Percentiles rank a stretch among this genome's conserved stretches.
These are phyloP conservation scores for Pomacea canaliculata DNA, from an alignment of 2,888 invertebrate genomes.

Conservation along the genomic window DNA sequence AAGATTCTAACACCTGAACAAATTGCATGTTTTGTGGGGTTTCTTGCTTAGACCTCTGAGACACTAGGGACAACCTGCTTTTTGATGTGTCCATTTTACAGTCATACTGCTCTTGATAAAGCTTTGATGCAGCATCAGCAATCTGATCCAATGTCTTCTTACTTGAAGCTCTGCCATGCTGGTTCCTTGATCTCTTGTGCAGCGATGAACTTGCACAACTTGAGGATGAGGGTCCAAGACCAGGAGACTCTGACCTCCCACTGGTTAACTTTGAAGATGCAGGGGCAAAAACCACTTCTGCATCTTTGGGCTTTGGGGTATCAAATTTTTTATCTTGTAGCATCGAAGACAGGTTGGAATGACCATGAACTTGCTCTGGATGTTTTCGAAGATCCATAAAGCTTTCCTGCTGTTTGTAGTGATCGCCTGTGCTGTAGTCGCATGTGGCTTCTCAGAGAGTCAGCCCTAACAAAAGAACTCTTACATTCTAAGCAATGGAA, in stretches of 20 bases:
- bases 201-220: neutral
- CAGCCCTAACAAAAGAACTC: conserved; percentile 69
- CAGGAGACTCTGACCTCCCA: neutral
- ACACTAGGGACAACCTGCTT: neutral
- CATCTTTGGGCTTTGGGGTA: neutral
- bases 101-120: conserved; percentile 29
- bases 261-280: neutral
- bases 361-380: neutral
- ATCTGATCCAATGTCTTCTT: conserved; percentile 30
- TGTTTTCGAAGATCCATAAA: neutral
- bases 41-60: neutral
- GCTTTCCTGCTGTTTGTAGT: neutral
- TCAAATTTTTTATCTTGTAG: neutral
- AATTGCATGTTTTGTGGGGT: neutral
- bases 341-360: neutral
- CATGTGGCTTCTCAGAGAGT: conserved; percentile 70
- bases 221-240: neutral
- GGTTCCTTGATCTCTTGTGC: neutral
- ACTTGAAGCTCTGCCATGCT: neutral
- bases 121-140: conserved; percentile 31
- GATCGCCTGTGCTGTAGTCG: conserved; percentile 60
- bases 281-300: neutral
- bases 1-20: conserved; percentile 3
- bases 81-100: conserved; percentile 2
- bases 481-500: conserved; percentile 66